Evolutionary conservation across 53 echinoderm and acorn worm species (phyloP).

Genomic region (Glandiceps talaboti): DNA sequence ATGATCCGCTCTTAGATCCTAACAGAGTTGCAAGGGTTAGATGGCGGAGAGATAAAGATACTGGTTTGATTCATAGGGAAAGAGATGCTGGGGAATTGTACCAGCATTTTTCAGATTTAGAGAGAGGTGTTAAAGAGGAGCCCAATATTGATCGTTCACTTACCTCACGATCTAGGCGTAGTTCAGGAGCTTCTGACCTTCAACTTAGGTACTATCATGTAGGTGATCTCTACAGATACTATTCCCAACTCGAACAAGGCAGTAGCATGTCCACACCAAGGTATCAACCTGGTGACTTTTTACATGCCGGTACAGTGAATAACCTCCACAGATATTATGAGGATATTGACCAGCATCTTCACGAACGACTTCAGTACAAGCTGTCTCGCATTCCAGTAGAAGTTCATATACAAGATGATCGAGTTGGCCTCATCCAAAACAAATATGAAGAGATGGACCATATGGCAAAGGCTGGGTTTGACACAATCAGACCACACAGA

Average conservation of each 20-base stretch:
- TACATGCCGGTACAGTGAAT: not conserved
- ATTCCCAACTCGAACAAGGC: not conserved
- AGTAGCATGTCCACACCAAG: not conserved
- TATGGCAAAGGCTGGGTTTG: not conserved
- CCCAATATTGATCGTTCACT: conserved; percentile 1
- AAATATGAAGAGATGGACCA: not conserved
- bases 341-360: not conserved
- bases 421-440: not conserved
- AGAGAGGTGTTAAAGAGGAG: conserved; percentile 30
- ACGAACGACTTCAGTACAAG: not conserved
- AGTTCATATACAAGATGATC: not conserved
- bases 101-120: conserved; percentile 48
- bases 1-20: conserved; percentile 23
- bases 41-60: conserved; percentile 39
- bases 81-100: conserved; percentile 45
- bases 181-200: not conserved
- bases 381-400: not conserved
- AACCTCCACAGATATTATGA: not conserved
- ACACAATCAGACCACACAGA: not conserved
- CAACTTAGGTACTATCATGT: not conserved
- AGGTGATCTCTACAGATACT: not conserved
- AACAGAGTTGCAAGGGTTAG: conserved; percentile 21
- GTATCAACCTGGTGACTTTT: not conserved
- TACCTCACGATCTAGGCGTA: not conserved
- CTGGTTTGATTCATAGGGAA: conserved; percentile 36